Evolutionary conservation across 2,113 vertebrate genomes (phyloP).

Genomic region (Eptesicus fuscus): DNA sequence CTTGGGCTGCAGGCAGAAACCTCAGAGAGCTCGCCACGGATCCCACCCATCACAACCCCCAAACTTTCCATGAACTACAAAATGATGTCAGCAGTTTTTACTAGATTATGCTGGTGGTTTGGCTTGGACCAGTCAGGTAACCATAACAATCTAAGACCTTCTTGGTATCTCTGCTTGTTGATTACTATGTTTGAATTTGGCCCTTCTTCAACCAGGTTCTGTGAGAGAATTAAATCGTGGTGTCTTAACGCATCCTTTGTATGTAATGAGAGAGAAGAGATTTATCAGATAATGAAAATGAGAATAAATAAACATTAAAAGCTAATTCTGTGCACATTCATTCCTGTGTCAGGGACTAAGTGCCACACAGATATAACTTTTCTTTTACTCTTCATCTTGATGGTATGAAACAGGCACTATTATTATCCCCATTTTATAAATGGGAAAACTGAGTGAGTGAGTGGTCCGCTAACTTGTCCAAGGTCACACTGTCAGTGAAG

Average conservation of each 20-base stretch:
- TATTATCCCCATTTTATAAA: not conserved
- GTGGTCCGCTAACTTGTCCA: not conserved
- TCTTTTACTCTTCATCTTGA: not conserved
- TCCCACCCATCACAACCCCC: not conserved
- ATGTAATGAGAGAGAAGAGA: not conserved
- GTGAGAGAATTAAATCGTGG: not conserved
- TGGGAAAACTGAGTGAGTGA: not conserved
- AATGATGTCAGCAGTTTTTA: not conserved
- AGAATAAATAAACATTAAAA: not conserved
- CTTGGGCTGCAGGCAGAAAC: not conserved
- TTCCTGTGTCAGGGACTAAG: too few species aligned
- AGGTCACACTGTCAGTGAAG: not conserved
- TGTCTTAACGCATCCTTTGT: not conserved
- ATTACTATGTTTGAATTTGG: not conserved
- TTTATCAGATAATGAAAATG: not conserved
- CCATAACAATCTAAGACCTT: not conserved
- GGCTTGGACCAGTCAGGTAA: not conserved
- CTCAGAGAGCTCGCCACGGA: not conserved
- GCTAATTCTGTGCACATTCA: not conserved
- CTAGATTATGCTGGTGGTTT: not conserved
- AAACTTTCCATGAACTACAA: not conserved
- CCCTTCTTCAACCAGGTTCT: not conserved
- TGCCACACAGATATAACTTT: not conserved
- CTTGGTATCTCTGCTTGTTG: not conserved
- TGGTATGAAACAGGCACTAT: not conserved